phyloP scores from a whole-genome alignment of 1,140 invertebrate species.

The Ostrea denselamellosa region DNA sequence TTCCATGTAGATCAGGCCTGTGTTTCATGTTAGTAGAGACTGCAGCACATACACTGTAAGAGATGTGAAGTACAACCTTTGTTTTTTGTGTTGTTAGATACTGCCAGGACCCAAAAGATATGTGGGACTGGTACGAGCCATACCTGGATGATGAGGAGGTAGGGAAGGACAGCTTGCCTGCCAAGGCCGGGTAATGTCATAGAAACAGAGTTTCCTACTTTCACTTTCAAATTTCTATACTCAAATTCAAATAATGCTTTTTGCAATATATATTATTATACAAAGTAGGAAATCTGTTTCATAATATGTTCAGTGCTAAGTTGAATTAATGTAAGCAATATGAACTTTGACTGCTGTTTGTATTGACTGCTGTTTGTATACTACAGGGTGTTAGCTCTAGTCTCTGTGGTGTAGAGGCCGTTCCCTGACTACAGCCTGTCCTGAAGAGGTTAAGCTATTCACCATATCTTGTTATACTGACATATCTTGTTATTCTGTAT shows the following conservation, averaged over 20 bases:
- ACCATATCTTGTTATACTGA: conserved; percentile 14
- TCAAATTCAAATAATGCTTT: neutral
- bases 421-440: neutral
- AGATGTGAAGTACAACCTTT: neutral
- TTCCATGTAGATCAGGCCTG: no score
- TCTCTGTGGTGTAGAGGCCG: conserved; percentile 26
- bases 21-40: no score
- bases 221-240: neutral
- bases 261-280: neutral
- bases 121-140: conserved; percentile 98
- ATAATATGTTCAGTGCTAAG: neutral
- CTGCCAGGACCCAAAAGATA: conserved; percentile 95
- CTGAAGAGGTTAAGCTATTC: conserved; percentile 32
- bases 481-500: conserved; percentile 9
- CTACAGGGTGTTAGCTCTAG: conserved; percentile 38
- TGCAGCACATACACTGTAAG: no score
- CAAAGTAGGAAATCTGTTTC: conserved; percentile 37
- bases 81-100: conserved; percentile 83
- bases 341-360: neutral
- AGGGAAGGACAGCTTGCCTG: conserved; percentile 65
- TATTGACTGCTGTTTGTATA: conserved; percentile 30
- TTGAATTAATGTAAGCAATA: neutral
- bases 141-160: conserved; percentile 97
- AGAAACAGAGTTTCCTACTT: conserved; percentile 31
- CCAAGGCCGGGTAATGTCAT: conserved; percentile 22